phyloP scores from a whole-genome alignment of 2,113 vertebrate genomes.

The Erythrocercus mccallii region DNA sequence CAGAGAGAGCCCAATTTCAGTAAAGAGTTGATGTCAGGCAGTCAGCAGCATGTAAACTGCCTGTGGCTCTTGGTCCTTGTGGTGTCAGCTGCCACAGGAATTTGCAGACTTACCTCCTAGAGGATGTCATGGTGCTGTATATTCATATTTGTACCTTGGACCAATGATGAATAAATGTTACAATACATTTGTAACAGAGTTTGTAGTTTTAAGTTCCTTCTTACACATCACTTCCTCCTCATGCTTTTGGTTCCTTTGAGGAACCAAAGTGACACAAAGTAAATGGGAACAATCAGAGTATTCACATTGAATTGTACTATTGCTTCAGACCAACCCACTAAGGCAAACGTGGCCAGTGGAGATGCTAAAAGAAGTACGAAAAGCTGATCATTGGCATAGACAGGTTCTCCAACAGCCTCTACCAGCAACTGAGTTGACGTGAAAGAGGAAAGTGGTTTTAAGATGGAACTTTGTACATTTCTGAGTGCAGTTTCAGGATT shows the following conservation, averaged over 20 bases:
- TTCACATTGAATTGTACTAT: neutral
- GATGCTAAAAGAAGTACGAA: neutral
- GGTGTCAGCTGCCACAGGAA: neutral
- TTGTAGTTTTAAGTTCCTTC: neutral
- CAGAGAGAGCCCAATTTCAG: neutral
- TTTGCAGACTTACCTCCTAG: neutral
- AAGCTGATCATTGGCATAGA: neutral
- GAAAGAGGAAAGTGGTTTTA: neutral
- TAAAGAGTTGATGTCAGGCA: neutral
- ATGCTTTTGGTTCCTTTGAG: neutral
- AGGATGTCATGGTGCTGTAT: neutral
- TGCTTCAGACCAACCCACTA: neutral
- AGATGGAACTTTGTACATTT: neutral
- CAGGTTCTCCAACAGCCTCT: neutral
- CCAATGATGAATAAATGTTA: neutral
- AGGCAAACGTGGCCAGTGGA: neutral
- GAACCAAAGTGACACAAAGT: neutral
- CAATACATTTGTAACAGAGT: neutral
- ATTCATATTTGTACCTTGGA: neutral
- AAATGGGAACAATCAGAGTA: neutral
- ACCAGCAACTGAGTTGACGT: neutral
- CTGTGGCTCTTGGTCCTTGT: neutral
- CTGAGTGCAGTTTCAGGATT: neutral
- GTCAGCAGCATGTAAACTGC: neutral
- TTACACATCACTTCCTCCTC: neutral